Conservation (phyloP, 2,113 vertebrate genomes). For the Lethenteron camtschaticum region DNA sequence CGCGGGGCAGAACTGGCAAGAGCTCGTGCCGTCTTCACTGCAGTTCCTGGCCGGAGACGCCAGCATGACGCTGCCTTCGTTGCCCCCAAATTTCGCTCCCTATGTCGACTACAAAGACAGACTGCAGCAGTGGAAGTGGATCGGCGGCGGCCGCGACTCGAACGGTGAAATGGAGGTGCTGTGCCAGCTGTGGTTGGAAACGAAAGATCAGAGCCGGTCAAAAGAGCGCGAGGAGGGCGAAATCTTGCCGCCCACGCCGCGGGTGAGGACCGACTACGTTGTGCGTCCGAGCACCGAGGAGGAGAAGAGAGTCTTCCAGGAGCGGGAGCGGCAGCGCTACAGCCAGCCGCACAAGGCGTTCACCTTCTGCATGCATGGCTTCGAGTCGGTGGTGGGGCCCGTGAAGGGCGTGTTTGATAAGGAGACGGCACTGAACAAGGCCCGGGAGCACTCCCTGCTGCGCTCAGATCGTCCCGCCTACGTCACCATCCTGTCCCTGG, state of each 20-base stretch:
- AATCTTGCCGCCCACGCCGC: slow-evolving; percentile 12
- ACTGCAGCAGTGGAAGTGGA: slow-evolving; percentile 73
- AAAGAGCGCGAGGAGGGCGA: slow-evolving; percentile 32
- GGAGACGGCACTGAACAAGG: slow-evolving; percentile 92
- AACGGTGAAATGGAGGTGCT: slow-evolving; percentile 70
- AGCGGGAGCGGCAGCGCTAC: slow-evolving; percentile 88
- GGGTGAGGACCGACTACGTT: slow-evolving; percentile 84
- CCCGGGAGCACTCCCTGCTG: slow-evolving; percentile 75
- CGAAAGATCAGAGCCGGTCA: slow-evolving; percentile 65
- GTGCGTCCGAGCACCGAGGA: slow-evolving; percentile 87
- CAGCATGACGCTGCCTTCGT: slow-evolving; percentile 39
- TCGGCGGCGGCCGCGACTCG: slow-evolving; percentile 55
- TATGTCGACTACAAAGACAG: slow-evolving; percentile 75
- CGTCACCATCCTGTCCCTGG: slow-evolving; percentile 85
- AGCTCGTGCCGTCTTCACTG: slow-evolving; percentile 56
- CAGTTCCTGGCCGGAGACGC: slow-evolving; percentile 74
- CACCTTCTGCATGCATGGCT: slow-evolving; percentile 88
- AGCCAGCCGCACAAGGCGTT: slow-evolving; percentile 94
- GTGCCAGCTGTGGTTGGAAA: slow-evolving; percentile 84
- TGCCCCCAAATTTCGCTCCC: slow-evolving; percentile 55
- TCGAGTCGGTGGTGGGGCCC: slow-evolving; percentile 80
- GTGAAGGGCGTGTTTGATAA: slow-evolving; percentile 97
- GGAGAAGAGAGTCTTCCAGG: slow-evolving; percentile 80
- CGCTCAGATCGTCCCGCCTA: slow-evolving; percentile 81
- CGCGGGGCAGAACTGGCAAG: slow-evolving; percentile 62